A percentile compares a stretch with the other conserved stretches of the same genome.
phyloP scores from a whole-genome alignment of 2,888 invertebrate genomes.

The Bursaphelenchus okinawaensis region DNA sequence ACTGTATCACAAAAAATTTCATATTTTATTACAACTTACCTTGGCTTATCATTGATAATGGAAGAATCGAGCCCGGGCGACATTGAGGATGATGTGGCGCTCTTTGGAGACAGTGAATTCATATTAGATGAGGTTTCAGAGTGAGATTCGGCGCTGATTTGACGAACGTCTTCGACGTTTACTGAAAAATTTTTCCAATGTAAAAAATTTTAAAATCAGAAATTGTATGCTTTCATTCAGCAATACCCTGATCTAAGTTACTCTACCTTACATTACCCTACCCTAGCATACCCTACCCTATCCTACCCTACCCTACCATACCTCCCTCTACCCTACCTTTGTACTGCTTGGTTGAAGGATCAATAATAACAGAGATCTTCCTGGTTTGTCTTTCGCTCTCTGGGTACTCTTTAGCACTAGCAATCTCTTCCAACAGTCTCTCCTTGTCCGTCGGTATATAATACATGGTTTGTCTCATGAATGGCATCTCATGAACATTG shows the following conservation, averaged over 20 bases:
- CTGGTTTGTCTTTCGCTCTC: slow-evolving; percentile 21
- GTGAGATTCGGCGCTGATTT: slow-evolving; percentile 19
- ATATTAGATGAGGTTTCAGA: background rate
- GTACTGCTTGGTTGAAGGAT: slow-evolving; percentile 28
- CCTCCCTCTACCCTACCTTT: slow-evolving; percentile 21
- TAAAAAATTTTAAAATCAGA: too few relatives aligned
- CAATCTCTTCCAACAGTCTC: slow-evolving; percentile 31
- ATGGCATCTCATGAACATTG: slow-evolving; percentile 11
- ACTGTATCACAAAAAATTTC: too few relatives aligned
- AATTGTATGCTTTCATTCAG: too few relatives aligned
- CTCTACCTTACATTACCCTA: too few relatives aligned
- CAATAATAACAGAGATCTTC: slow-evolving; percentile 35
- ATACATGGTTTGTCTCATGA: slow-evolving; percentile 27
- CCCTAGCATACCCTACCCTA: too few relatives aligned
- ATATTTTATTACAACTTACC: background rate
- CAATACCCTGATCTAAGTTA: too few relatives aligned
- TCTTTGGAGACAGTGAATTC: background rate
- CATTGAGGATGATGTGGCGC: background rate
- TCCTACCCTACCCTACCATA: too few relatives aligned
- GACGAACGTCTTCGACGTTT: slow-evolving; percentile 20
- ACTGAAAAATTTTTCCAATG: too few relatives aligned
- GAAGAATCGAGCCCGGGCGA: background rate
- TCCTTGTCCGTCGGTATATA: slow-evolving; percentile 46
- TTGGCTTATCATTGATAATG: background rate
- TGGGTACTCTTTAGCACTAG: slow-evolving; percentile 22